Evolutionary conservation across 2,888 invertebrate species (phyloP), one percentile per base, ranked within the genome.

Genomic region (Podotricha telesiphe): DNA sequence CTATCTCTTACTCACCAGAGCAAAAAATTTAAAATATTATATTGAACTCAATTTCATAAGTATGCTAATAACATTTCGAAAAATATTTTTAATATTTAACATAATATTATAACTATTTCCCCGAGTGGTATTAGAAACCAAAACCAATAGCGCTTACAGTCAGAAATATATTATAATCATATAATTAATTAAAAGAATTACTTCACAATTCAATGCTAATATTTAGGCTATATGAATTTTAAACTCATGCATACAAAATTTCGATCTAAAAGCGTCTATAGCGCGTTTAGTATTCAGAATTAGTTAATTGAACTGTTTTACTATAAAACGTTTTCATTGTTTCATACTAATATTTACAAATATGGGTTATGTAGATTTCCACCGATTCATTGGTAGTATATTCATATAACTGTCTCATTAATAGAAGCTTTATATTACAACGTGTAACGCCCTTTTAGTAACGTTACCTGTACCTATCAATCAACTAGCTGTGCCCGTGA

Each of bases 221-320:
- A 59, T 59, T 17, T n/a, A 45, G 6, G 22, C 59, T 28, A 45
- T 59, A 59, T 45, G 45, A 59, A 59, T 59, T 59, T 59, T 59
- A 59, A 28, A 59, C 48, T 50, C 62, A 50, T 62, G 20, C 62
- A 59, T 62, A 19, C 34, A 34, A 50, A 62, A 50, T 62, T 19
- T 62, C 62, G 28, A 62, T 48, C 47, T 62, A 34, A 47, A 50
- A 48, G 48, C 62, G 34, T 48, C 19, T 47, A 61, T 22, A 48
- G 56, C n/a, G 3, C 65, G 42, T 69, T 62, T 55, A 37, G 47
- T 62, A 58, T 50, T 67, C 42, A 69, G 40, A 67, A 55, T 67
- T 63, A 67, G 63, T 63, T 67, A 70, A 70, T 70, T 70, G 67
- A 63, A 58, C 67, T 59, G 63, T 70, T 67, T 70, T 51, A 20